Base-by-base conservation (phyloP, 2,797 vertebrate species). In the Myoxocephalus aenaeus region DNA sequence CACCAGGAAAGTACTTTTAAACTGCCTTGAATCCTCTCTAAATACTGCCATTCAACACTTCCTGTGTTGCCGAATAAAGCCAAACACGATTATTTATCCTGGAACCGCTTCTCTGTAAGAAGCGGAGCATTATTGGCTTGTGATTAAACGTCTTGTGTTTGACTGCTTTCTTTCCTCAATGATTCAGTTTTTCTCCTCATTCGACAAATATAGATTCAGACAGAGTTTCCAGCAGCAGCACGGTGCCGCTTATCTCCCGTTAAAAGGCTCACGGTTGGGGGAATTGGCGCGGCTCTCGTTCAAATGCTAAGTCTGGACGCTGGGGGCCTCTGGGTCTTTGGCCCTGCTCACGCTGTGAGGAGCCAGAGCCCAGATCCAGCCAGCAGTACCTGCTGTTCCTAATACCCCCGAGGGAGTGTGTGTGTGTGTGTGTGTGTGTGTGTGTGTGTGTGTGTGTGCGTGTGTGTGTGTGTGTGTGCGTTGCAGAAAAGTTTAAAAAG, bases 351-450 rank as follows among this genome's bases (percentile, higher is more conserved):
- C 44, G 58, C 44, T 65, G 56, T 13, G 2, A 48, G 22, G 66
- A 73, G 77, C 67, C 81, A 85, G 72, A 59, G 68, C 44, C 56
- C 63, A 17, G 50, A 70, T 83, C 48, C 59, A 58, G 86, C 85
- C 82, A 90, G 73, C 73, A 86, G 85, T 85, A 88, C 81, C 88
- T 91, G 84, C 85, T 89, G 89, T 84, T 91, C 70, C 44, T 82
- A 80, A 88, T 87, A 87, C 85, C 73, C 88, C 51, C 29, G 27
- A 67, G 81, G 80, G 75, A 70, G 86, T 86, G 63, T 74, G 78
- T 90, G 86, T 86, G 63, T 74, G 78, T 90, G 86, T 86, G 63
- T 74, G 79, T 90, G 86, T 86, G 63, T 74, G 46, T 77, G 20
- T 89, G 86, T 86, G 63, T 74, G 78, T 90, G 86, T 86, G 63